Conservation (phyloP, 2,797 vertebrate species). For the Liasis olivaceus region DNA sequence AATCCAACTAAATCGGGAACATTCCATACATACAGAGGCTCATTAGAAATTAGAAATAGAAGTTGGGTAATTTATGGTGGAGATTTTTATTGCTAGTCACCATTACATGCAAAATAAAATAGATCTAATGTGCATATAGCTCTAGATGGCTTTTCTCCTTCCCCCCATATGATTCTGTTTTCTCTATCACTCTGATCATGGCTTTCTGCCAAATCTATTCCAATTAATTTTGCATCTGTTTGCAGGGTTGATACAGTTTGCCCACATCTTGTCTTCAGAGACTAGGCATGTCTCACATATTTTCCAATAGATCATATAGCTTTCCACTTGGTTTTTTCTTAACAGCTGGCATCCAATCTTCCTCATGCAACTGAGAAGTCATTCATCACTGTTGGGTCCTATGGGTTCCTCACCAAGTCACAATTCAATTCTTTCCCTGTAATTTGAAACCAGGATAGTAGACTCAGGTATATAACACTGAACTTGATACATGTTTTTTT, state of each 20-base stretch:
- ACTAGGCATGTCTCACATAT: conserved; percentile 73
- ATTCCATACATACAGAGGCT: neutral
- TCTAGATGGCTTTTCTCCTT: neutral
- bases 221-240: conserved; percentile 74
- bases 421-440: conserved; percentile 35
- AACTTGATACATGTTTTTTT: conserved; percentile 45
- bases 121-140: neutral
- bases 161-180: neutral
- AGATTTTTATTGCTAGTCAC: neutral
- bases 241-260: conserved; percentile 51
- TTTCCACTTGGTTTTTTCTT: conserved; percentile 75
- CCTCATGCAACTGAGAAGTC: conserved; percentile 67
- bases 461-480: conserved; percentile 35
- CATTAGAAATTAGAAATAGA: neutral
- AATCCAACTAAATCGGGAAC: neutral
- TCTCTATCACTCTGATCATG: conserved; percentile 25
- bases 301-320: conserved; percentile 78
- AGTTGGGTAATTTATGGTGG: neutral
- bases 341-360: conserved; percentile 76
- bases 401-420: neutral
- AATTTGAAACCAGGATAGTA: conserved; percentile 13
- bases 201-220: conserved; percentile 64
- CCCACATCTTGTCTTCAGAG: conserved; percentile 64
- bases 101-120: neutral
- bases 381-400: conserved; percentile 28